Evolutionary conservation across 2,113 vertebrate species (phyloP).

Genomic region (Myrmophylax atrothorax): DNA sequence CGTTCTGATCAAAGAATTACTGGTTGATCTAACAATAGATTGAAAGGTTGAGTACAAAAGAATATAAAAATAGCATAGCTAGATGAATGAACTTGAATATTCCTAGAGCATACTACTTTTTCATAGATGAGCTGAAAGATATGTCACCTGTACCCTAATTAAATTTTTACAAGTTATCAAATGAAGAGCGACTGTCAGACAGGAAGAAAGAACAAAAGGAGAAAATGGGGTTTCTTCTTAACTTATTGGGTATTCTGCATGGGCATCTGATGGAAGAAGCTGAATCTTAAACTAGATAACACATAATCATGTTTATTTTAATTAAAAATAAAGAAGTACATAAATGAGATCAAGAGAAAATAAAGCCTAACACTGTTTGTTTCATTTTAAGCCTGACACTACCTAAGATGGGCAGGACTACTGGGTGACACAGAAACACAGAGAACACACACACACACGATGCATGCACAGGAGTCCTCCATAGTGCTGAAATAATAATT

Average conservation of each 20-base stretch:
- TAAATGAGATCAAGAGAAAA: not conserved
- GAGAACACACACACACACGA: not conserved
- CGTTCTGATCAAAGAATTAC: not conserved
- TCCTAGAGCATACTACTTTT: not conserved
- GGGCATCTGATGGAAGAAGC: not conserved
- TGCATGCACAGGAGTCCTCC: not conserved
- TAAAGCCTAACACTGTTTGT: not conserved
- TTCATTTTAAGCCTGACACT: not conserved
- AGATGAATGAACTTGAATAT: not conserved
- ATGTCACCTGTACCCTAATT: not conserved
- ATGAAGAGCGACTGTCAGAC: not conserved
- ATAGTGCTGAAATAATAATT: not conserved
- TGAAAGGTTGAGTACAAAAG: not conserved
- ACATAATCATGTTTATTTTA: not conserved
- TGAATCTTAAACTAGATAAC: not conserved
- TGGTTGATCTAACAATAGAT: not conserved
- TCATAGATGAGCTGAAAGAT: not conserved
- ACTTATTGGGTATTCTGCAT: not conserved
- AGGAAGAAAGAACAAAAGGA: not conserved
- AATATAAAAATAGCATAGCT: not conserved
- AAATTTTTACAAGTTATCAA: slow-evolving; percentile 35
- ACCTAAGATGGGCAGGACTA: not conserved
- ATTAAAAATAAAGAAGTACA: not conserved
- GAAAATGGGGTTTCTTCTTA: not conserved
- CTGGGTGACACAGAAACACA: not conserved